Percentiles rank a stretch among this genome's conserved stretches.
Conservation (phyloP, 2,113 vertebrate species). For the Capricornis sumatraensis region DNA sequence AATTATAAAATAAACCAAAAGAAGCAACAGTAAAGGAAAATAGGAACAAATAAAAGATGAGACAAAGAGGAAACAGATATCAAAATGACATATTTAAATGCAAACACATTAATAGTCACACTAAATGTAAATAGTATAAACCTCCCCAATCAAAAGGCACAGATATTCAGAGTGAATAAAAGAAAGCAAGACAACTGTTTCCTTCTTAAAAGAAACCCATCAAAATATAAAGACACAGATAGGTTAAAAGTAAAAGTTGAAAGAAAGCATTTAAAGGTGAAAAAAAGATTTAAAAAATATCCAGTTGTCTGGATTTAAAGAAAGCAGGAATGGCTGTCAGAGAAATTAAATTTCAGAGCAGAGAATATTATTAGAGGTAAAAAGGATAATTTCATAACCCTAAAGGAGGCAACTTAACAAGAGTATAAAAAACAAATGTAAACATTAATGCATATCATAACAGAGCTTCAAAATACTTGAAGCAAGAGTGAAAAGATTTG, state of each 20-base stretch:
- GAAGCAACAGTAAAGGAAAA: neutral
- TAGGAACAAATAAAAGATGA: neutral
- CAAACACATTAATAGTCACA: neutral
- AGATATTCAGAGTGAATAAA: neutral
- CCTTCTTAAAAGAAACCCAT: neutral
- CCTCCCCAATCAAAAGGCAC: neutral
- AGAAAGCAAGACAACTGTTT: neutral
- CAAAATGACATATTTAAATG: neutral
- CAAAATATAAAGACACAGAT: neutral
- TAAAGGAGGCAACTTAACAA: neutral
- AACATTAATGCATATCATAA: neutral
- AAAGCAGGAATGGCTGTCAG: neutral
- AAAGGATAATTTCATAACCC: neutral
- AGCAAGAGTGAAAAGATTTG: neutral
- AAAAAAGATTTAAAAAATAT: neutral
- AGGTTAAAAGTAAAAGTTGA: neutral
- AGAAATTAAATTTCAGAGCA: neutral
- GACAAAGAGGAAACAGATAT: neutral
- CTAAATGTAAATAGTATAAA: neutral
- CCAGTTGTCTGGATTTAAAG: neutral
- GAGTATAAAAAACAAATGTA: neutral
- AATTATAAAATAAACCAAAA: neutral
- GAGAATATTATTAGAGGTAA: neutral
- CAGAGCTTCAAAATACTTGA: neutral
- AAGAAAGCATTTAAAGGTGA: neutral